phyloP scores from a whole-genome alignment of 2,797 vertebrate species.

The Bradypus variegatus region DNA sequence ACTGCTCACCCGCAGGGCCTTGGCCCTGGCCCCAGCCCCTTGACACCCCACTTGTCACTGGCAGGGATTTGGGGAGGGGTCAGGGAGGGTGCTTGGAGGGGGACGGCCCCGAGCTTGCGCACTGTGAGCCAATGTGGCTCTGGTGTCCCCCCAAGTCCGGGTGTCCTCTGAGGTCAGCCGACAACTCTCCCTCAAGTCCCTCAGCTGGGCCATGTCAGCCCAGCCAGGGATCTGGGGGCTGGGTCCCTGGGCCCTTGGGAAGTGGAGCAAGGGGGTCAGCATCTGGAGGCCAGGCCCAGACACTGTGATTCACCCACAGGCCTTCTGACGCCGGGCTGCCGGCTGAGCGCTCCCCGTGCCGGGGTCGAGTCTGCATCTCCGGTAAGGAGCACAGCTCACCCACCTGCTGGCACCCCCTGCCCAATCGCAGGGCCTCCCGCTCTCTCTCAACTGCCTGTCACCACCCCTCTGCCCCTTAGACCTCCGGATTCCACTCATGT shows the following conservation, averaged over 20 bases:
- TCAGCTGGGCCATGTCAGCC: background rate
- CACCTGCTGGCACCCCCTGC: background rate
- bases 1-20: no score
- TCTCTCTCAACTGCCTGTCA: background rate
- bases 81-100: background rate
- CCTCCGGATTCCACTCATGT: constrained; percentile 94
- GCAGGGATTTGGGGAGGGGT: background rate
- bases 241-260: background rate
- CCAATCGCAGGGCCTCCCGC: background rate
- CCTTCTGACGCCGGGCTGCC: constrained; percentile 81
- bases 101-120: background rate
- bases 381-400: constrained; percentile 70
- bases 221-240: background rate
- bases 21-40: background rate
- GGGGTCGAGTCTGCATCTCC: constrained; percentile 89
- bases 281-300: background rate
- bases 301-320: constrained; percentile 65
- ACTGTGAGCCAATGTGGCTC: background rate
- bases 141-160: background rate
- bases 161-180: background rate
- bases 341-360: constrained; percentile 85
- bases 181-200: background rate
- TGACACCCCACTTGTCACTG: background rate
- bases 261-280: background rate
- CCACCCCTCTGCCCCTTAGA: constrained; percentile 72